Conservation (phyloP, 2,113 vertebrate genomes). For the Myiagra hebetior region DNA sequence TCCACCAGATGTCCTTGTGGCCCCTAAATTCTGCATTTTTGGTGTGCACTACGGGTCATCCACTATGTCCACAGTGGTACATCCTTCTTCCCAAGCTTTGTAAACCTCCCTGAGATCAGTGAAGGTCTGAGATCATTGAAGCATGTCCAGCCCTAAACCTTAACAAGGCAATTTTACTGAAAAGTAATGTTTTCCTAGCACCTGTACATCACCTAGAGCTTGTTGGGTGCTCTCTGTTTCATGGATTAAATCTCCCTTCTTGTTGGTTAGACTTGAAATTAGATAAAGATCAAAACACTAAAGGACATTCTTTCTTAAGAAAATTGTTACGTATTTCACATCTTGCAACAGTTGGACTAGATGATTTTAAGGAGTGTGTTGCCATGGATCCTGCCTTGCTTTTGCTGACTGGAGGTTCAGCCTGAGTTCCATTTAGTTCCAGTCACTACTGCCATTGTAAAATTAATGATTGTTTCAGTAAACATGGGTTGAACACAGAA, state of each 20-base stretch:
- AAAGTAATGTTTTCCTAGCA: background rate
- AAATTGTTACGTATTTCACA: background rate
- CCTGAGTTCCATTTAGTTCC: background rate
- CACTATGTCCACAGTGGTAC: background rate
- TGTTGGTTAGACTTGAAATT: background rate
- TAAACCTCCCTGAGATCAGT: too few species aligned
- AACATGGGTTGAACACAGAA: background rate
- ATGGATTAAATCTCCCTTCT: background rate
- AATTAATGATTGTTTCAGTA: background rate
- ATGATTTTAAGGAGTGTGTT: background rate
- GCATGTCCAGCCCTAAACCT: background rate
- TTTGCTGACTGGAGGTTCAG: background rate
- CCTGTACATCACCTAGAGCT: background rate
- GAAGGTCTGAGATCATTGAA: background rate
- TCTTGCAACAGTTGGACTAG: background rate
- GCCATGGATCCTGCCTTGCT: background rate
- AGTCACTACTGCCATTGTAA: background rate
- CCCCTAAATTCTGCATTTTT: background rate
- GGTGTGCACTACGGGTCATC: accelerated
- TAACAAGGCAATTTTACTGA: background rate
- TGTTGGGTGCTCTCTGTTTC: background rate
- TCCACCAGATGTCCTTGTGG: background rate
- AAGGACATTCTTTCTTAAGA: background rate
- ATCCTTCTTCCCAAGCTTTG: background rate
- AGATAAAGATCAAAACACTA: background rate